Evolutionary conservation across 2,797 vertebrate species (phyloP).

Genomic region (Mus spretus): DNA sequence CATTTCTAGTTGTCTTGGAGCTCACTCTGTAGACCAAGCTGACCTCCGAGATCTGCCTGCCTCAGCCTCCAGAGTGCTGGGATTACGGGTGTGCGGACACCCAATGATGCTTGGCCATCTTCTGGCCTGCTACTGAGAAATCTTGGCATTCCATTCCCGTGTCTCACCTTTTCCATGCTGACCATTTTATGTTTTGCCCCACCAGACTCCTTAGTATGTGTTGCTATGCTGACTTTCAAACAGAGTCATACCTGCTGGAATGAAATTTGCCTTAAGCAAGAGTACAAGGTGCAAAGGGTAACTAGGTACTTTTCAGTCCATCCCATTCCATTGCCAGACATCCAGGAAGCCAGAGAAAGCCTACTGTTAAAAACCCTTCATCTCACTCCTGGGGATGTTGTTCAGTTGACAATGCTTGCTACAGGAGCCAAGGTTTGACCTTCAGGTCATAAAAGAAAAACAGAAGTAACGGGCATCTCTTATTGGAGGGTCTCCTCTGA

Average conservation of each 20-base stretch:
- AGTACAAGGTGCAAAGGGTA: constrained; percentile 26
- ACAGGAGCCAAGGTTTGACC: not conserved
- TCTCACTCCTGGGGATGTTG: not conserved
- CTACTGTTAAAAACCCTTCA: not conserved
- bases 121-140: constrained; percentile 52
- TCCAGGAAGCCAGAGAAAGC: not conserved
- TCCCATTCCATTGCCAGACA: constrained; percentile 21
- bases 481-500: constrained; percentile 11
- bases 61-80: not conserved
- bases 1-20: not conserved
- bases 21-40: not conserved
- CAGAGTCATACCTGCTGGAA: constrained; percentile 39
- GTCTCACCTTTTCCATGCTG: not conserved
- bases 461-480: not conserved
- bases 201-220: not conserved
- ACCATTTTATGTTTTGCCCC: constrained; percentile 35
- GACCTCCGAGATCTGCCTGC: not conserved
- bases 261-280: constrained; percentile 47
- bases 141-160: not conserved
- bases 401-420: not conserved
- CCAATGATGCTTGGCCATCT: not conserved
- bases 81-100: not conserved
- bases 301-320: constrained; percentile 18
- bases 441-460: not conserved
- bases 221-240: constrained; percentile 23